Conservation (phyloP, 2,113 vertebrate genomes). For the Coryphaenoides rupestris region DNA sequence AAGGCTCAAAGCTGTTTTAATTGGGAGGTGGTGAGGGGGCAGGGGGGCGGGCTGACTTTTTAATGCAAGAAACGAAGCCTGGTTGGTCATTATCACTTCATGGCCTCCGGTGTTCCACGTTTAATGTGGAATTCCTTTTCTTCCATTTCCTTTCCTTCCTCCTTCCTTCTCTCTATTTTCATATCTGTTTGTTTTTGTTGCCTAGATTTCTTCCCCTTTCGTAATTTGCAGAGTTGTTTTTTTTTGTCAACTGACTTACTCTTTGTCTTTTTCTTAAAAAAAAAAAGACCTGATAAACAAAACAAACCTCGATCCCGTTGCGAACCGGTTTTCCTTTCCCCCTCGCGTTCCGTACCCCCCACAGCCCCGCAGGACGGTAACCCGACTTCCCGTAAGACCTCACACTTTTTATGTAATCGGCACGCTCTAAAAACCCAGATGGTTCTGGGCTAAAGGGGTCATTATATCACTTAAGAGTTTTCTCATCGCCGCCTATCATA, state of each 20-base stretch:
- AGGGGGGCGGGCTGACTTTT: no score
- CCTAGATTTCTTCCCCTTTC: neutral
- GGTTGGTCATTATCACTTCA: neutral
- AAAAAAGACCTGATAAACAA: neutral
- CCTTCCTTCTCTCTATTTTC: neutral
- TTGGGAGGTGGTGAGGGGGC: no score
- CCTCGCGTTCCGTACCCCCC: neutral
- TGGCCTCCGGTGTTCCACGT: neutral
- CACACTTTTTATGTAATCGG: constrained; percentile 4
- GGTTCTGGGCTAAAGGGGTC: neutral
- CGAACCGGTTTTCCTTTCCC: neutral
- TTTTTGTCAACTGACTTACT: neutral
- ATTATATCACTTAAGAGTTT: constrained; percentile 1
- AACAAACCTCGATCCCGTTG: no score
- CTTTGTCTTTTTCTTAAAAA: neutral
- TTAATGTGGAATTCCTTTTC: neutral
- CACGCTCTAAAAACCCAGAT: constrained; percentile 5
- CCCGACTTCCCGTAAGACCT: neutral
- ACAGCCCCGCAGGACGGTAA: constrained; percentile 1
- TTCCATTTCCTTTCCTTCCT: neutral
- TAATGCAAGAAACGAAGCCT: neutral
- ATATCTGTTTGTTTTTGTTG: neutral
- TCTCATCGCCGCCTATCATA: constrained; percentile 2
- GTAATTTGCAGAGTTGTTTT: neutral
- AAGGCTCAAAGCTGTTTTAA: no score